Conservation (phyloP, 2,888 invertebrate genomes). For the Phyllotreta cruciferae region DNA sequence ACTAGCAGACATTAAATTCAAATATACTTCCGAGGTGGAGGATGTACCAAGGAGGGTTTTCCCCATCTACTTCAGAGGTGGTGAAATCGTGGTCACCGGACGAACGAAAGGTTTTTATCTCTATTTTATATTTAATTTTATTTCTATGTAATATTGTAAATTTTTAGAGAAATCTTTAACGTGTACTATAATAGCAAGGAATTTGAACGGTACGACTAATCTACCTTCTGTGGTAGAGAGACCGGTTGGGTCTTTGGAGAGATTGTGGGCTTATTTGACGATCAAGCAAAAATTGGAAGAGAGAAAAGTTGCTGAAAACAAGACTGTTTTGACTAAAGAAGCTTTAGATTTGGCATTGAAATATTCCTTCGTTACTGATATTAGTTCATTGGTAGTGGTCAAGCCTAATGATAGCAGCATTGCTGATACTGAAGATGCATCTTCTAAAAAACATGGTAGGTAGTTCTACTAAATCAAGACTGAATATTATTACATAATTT, state of each 20-base stretch:
- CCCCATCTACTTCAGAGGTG: conserved; percentile 68
- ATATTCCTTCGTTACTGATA: conserved; percentile 68
- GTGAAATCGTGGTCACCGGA: conserved; percentile 71
- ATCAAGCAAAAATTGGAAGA: conserved; percentile 68
- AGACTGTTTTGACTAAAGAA: conserved; percentile 56
- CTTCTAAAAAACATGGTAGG: not conserved
- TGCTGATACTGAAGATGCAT: conserved; percentile 42
- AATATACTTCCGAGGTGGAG: conserved; percentile 64
- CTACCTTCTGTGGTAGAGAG: conserved; percentile 41
- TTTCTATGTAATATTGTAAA: no score
- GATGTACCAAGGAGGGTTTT: conserved; percentile 65
- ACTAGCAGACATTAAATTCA: conserved; percentile 69
- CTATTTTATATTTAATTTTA: not conserved
- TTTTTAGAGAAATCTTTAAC: conserved; percentile 12
- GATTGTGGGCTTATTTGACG: conserved; percentile 70
- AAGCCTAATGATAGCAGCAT: conserved; percentile 62
- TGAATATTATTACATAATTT: no score
- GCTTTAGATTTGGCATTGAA: conserved; percentile 66
- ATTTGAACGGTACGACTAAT: not conserved
- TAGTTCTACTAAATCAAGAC: no score
- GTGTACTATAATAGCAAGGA: not conserved
- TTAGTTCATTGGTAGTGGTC: conserved; percentile 72
- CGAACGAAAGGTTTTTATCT: not conserved
- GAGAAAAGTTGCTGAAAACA: conserved; percentile 44
- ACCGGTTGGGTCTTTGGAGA: conserved; percentile 47